Evolutionary conservation across 30 jellyfish, hydroid and myxozoan species (phyloP).

Genomic region (Clytia hemisphaerica): DNA sequence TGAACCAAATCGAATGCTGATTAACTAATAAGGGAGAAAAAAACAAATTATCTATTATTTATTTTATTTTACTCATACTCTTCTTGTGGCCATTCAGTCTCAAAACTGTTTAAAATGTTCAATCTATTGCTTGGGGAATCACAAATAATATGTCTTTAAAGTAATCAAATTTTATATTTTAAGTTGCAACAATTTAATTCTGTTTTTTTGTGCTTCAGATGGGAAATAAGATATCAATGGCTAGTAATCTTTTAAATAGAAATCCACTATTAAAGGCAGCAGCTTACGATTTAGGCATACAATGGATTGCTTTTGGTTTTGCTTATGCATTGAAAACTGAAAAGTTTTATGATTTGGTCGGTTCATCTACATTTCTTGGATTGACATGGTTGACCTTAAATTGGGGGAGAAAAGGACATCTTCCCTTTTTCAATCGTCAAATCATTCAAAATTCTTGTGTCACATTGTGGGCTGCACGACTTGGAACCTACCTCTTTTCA

Average conservation of each 20-base stretch:
- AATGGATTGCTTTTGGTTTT: conserved; percentile 68
- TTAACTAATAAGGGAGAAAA: too few relatives aligned
- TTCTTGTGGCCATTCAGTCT: too few relatives aligned
- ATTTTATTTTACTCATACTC: too few relatives aligned
- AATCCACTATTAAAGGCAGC: conserved; percentile 52
- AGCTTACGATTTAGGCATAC: conserved; percentile 64
- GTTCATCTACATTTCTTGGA: conserved; percentile 75
- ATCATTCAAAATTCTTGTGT: conserved; percentile 69
- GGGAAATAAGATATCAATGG: conserved; percentile 23
- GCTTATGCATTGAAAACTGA: conserved; percentile 82
- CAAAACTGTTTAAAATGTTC: too few relatives aligned
- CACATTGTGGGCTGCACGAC: conserved; percentile 82
- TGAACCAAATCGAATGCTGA: too few relatives aligned
- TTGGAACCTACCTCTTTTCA: conserved; percentile 74
- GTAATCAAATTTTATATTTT: too few relatives aligned
- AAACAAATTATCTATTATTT: too few relatives aligned
- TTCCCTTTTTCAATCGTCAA: conserved; percentile 56
- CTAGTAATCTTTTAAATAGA: neutral
- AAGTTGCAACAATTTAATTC: too few relatives aligned
- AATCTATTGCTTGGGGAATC: too few relatives aligned
- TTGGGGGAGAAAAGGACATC: conserved; percentile 46
- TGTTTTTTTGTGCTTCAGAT: too few relatives aligned
- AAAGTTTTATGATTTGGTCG: conserved; percentile 82
- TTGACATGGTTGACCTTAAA: conserved; percentile 74
- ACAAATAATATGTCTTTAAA: too few relatives aligned